phyloP scores from a whole-genome alignment of 1,140 invertebrate genomes.

The Diorhabda carinulata region DNA sequence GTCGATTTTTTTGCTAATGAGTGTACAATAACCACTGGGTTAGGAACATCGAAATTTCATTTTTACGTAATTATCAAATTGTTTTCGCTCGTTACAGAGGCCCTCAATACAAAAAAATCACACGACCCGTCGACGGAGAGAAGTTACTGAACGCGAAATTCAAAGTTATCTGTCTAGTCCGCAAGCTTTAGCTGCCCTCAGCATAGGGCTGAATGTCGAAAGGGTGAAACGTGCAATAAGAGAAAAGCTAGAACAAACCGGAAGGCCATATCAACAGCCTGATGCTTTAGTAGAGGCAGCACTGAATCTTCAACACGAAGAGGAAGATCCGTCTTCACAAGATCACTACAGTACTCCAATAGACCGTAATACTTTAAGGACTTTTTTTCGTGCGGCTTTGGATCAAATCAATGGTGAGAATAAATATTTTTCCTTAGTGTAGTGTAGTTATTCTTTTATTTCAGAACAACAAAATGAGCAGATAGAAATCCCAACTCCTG shows the following conservation, averaged over 20 bases:
- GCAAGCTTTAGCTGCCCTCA: slow-evolving; percentile 59
- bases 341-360: slow-evolving; percentile 7
- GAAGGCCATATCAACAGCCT: slow-evolving; percentile 55
- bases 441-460: not conserved
- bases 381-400: slow-evolving; percentile 6
- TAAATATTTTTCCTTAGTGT: too few species aligned
- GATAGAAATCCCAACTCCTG: not conserved
- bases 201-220: slow-evolving; percentile 65
- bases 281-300: slow-evolving; percentile 68
- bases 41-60: too few species aligned
- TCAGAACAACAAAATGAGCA: not conserved
- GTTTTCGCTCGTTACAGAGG: slow-evolving; percentile 32
- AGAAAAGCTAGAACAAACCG: slow-evolving; percentile 55
- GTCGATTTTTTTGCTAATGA: too few species aligned
- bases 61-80: not conserved
- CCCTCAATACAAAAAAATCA: slow-evolving; percentile 19
- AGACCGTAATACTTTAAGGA: not conserved
- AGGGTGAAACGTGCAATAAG: slow-evolving; percentile 61
- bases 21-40: too few species aligned
- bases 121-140: slow-evolving; percentile 36
- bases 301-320: slow-evolving; percentile 59
- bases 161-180: slow-evolving; percentile 55
- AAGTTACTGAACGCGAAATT: slow-evolving; percentile 50
- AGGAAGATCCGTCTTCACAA: slow-evolving; percentile 47
- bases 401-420: slow-evolving; percentile 4